Base-by-base conservation (phyloP, 1,140 invertebrate genomes). In the Nephotettix cincticeps region DNA sequence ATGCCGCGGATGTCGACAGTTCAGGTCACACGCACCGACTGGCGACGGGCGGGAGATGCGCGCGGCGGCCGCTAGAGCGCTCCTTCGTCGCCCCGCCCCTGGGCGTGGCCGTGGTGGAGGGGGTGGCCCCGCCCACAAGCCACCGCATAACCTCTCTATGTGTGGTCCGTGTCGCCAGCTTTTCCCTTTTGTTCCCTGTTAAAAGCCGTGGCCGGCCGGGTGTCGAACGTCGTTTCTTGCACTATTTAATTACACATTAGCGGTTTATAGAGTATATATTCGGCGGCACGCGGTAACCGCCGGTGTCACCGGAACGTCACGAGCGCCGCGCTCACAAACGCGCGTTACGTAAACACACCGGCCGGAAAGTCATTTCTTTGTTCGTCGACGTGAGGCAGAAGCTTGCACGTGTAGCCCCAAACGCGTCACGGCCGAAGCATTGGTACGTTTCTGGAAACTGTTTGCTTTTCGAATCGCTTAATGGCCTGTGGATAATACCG, bases 151-250 rank as follows among this genome's bases (percentile, higher is more conserved):
- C 17, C 17, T 25, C 64, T 67, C 32, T 43, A 45, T 67, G 64
- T 67, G 64, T 67, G 64, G 64, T 67, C 64, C 32, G 36, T 67
- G 64, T 67, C 64, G 40, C 64, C 64, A 67, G 64, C 64, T 67
- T 67, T 45, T 67, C 64, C 64, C 64, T 67, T 67, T 67, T 67
- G 64, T 67, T 67, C 64, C 36, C 32, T 30, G 17, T 17, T 25
- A 25, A 19, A 61, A 25, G 21, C 28, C 27, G 64, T 45, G 36
- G 64, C 30, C 64, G 21, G 11, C 40, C 64, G 32, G 32, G 32
- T 67, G 64, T 67, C 36, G 30, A 43, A 21, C 4, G 21, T 43
- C 63, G 25, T 65, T 67, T 43, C 64, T 43, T 45, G 64, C 64
- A 9, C 64, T 67, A 45, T 67, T 67, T 67, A 67, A 67, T 67